Percentiles rank a stretch among this genome's conserved stretches.
phyloP scores from a whole-genome alignment of 2,113 vertebrate species.

The Lamprologus speciosus region DNA sequence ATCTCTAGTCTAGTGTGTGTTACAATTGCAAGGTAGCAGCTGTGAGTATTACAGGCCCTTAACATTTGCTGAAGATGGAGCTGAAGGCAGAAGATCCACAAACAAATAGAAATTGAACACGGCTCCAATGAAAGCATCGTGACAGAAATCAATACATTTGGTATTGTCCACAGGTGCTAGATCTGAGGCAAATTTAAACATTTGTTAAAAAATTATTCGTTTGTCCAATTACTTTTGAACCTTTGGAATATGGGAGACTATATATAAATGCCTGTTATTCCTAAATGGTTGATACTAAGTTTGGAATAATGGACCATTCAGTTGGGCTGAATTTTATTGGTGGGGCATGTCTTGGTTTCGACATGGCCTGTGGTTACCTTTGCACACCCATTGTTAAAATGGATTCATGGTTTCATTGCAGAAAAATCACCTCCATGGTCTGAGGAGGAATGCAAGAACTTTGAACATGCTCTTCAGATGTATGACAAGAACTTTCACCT shows the following conservation, averaged over 20 bases:
- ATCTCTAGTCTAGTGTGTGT: not conserved
- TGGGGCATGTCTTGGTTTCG: not conserved
- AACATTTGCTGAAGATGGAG: not conserved
- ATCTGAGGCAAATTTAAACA: not conserved
- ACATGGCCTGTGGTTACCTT: not conserved
- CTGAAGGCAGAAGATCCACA: not conserved
- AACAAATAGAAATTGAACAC: not conserved
- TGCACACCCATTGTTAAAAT: not conserved
- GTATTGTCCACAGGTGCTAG: not conserved
- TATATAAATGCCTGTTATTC: not conserved
- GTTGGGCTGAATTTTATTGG: not conserved
- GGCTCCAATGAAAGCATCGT: not conserved
- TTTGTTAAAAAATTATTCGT: not conserved
- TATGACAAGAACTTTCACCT: constrained; percentile 98
- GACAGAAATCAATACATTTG: not conserved
- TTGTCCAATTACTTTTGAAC: not conserved
- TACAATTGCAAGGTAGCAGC: not conserved
- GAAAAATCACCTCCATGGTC: constrained; percentile 91
- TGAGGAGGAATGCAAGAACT: constrained; percentile 97
- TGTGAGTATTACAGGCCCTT: not conserved
- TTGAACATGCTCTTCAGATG: constrained; percentile 92
- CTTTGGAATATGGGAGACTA: not conserved
- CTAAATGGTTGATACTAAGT: not conserved
- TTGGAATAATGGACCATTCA: not conserved
- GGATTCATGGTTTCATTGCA: constrained; percentile 31